Percentiles rank a stretch among this genome's conserved stretches.
phyloP scores from a whole-genome alignment of 2,797 vertebrate species.

The Poecile montanus region DNA sequence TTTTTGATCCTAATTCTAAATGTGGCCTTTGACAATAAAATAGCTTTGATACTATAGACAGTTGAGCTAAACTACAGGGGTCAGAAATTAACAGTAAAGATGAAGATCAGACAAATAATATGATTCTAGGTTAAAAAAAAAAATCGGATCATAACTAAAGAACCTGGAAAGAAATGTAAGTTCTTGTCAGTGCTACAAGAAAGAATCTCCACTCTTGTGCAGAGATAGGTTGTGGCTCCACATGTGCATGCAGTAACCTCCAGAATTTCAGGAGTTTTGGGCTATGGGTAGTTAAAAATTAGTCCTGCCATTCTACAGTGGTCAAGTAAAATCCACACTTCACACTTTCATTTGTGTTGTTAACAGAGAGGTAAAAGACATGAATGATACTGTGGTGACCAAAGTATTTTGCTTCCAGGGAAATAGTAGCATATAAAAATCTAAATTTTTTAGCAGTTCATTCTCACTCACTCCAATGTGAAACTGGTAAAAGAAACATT shows the following conservation, averaged over 20 bases:
- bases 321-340: neutral
- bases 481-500: neutral
- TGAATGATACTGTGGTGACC: neutral
- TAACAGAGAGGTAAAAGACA: neutral
- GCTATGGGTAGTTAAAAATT: neutral
- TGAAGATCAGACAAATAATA: neutral
- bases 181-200: neutral
- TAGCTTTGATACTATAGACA: neutral
- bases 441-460: neutral
- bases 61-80: neutral
- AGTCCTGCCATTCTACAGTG: neutral
- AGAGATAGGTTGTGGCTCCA: neutral
- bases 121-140: neutral
- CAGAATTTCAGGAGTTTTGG: neutral
- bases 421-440: neutral
- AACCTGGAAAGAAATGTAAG: neutral
- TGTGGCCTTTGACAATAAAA: slow-evolving; percentile 3
- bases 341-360: neutral
- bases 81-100: neutral
- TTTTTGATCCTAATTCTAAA: slow-evolving; percentile 27
- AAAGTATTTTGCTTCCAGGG: neutral
- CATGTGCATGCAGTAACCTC: neutral
- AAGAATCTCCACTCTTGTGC: neutral
- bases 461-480: neutral
- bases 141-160: neutral